Conservation (phyloP, 2,113 vertebrate genomes). For the Athene noctua region DNA sequence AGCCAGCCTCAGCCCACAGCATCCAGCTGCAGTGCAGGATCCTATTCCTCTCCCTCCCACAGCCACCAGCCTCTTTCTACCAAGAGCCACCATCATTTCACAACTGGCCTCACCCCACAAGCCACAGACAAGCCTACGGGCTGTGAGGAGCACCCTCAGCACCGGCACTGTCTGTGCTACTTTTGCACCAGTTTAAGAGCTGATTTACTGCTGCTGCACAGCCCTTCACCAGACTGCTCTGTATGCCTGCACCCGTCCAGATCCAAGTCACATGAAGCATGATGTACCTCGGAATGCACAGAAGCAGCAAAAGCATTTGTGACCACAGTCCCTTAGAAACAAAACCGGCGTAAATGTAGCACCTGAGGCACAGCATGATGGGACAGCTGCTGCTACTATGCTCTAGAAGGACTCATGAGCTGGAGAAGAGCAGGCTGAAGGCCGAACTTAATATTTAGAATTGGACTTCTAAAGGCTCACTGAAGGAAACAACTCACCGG, state of each 20-base stretch:
- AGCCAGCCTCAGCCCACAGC: background rate
- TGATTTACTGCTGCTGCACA: background rate
- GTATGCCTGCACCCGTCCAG: fast-evolving
- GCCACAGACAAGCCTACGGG: background rate
- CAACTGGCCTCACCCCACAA: background rate
- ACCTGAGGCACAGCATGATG: background rate
- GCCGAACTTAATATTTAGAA: background rate
- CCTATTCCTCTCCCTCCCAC: background rate
- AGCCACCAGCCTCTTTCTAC: background rate
- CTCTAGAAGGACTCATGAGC: background rate
- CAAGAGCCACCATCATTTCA: background rate
- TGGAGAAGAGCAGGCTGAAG: background rate
- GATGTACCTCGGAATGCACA: fast-evolving
- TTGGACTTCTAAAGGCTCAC: background rate
- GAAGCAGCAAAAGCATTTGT: background rate
- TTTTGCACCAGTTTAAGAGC: background rate
- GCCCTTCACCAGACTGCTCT: background rate
- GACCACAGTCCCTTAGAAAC: background rate
- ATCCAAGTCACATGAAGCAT: background rate
- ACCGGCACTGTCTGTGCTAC: background rate
- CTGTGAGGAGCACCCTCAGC: background rate
- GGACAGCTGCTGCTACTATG: background rate
- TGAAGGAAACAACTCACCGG: background rate
- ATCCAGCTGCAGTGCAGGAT: background rate
- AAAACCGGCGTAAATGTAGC: fast-evolving